Base-by-base conservation (phyloP, 92 coral and sea anemone genomes). In the Meandrina meandrites region DNA sequence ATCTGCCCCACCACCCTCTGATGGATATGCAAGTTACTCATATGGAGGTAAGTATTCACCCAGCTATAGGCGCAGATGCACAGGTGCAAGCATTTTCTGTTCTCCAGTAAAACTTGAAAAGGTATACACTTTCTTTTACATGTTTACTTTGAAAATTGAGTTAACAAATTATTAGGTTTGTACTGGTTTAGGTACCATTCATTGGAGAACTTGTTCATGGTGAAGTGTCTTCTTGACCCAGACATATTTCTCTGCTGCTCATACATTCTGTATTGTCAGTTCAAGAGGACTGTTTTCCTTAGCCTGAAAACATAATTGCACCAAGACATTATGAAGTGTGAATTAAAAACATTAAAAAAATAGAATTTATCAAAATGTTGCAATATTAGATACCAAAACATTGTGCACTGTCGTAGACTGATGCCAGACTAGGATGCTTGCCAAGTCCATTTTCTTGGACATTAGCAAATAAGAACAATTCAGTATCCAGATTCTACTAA, bases 1-100 rank as follows among this genome's bases (percentile, higher is more conserved):
- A 50, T 79, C 91, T 56, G 93, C 95, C 36, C 86, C 91, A 54
- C 95, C 95, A 24, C 54, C 91, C 32, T 28, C 82, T 85, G 67
- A 67, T 36, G 88, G 82, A 22, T 32, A 60, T 24, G 31, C 62
- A 45, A 66, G 80, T 45, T 74, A 84, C 57, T 36, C 87, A 2
- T 84, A 73, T 75, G 87, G 87, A 74, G 80, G 71, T 53, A 40
- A 19, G 83, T 79, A 53, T 70, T 31, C 75, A 30, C 35, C 15
- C 73, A 67, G 4, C 13, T 67, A 9, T 13, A 69, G 30, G 18
- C 40, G 13, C 12, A 15, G 37, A 1, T 9, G 19, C 35, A 27
- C 73, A 27, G 27, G 73, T 27, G 35, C 19, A 68, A 68, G 27
- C 24, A 19, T 24, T 57, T 18, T 4, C 64, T 18, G 17, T 17